Conservation (phyloP, 1,140 invertebrate species). For the Pomacea maculata region DNA sequence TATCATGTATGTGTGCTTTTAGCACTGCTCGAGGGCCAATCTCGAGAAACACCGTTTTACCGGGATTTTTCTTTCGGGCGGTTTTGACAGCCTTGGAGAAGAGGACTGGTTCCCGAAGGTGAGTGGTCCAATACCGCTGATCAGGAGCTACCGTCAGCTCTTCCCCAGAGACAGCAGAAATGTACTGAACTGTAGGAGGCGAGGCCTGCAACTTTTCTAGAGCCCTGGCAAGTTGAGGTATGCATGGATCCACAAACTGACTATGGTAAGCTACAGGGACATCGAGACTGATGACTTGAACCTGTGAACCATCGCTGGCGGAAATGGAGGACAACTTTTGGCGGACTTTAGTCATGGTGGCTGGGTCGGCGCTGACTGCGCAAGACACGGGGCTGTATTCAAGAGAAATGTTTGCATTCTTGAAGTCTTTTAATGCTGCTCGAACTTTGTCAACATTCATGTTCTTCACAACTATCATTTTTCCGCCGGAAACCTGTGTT, state of each 20-base stretch:
- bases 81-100: constrained; percentile 26
- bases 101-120: constrained; percentile 27
- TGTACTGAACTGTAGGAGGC: background rate
- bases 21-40: constrained; percentile 35
- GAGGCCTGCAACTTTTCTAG: constrained; percentile 9
- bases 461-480: constrained; percentile 35
- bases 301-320: background rate
- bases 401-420: constrained; percentile 21
- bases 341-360: constrained; percentile 6
- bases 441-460: constrained; percentile 11
- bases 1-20: constrained; percentile 21
- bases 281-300: constrained; percentile 14
- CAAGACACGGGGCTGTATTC: constrained; percentile 29
- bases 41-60: constrained; percentile 29
- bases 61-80: background rate
- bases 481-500: constrained; percentile 16
- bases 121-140: constrained; percentile 27
- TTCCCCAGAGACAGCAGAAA: constrained; percentile 30
- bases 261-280: constrained; percentile 37
- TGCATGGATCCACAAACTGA: constrained; percentile 23
- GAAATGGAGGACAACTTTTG: background rate
- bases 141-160: background rate
- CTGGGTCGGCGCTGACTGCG: constrained; percentile 30
- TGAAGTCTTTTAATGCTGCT: background rate
- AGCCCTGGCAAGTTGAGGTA: background rate